Conservation (phyloP, 2,797 vertebrate genomes). For the Tragelaphus eurycerus region DNA sequence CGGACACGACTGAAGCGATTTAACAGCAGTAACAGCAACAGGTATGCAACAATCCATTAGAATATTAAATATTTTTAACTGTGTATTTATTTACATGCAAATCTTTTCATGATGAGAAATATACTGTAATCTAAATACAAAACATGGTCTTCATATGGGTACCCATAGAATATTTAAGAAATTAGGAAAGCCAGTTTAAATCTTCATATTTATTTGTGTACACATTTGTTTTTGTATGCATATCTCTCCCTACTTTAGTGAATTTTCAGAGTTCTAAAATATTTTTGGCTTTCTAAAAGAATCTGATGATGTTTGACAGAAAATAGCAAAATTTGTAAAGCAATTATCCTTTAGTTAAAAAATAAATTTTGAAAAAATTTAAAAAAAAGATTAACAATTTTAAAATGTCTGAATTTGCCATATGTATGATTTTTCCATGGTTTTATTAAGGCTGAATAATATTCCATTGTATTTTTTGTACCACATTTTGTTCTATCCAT, state of each 20-base stretch:
- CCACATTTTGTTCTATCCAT: neutral
- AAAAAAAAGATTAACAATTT: neutral
- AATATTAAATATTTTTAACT: neutral
- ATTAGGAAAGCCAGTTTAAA: neutral
- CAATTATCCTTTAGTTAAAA: neutral
- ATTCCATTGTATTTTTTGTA: neutral
- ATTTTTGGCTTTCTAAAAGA: neutral
- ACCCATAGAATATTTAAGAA: neutral
- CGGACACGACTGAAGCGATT: too few relatives aligned
- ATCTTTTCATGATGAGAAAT: neutral
- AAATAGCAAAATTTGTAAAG: neutral
- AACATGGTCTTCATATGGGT: neutral
- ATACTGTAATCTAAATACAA: neutral
- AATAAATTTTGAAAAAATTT: neutral
- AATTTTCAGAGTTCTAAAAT: conserved; percentile 40
- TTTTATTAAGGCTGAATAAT: neutral
- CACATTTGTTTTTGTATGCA: neutral
- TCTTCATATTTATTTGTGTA: neutral
- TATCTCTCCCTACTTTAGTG: neutral
- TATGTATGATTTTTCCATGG: neutral
- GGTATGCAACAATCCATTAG: neutral
- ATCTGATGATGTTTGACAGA: neutral
- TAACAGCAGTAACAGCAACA: too few relatives aligned
- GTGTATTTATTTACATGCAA: neutral
- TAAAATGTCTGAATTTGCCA: neutral